Conservation (phyloP, 2,797 vertebrate genomes). For the Lacerta agilis region DNA sequence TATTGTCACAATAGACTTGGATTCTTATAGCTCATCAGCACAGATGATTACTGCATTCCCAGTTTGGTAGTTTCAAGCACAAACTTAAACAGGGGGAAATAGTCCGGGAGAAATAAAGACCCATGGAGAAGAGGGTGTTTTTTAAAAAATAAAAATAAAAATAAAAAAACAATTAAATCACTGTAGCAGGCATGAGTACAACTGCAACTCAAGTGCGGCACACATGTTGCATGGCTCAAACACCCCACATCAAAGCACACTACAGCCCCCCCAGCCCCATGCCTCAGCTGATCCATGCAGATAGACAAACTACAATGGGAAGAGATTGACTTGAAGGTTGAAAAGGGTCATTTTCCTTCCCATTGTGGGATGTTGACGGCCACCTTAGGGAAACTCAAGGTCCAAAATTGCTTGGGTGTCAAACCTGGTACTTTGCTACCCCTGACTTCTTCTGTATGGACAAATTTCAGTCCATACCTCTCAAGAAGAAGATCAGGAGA, state of each 20-base stretch:
- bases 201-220: background rate
- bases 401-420: too few relatives aligned
- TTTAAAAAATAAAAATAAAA: background rate
- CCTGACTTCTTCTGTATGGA: background rate
- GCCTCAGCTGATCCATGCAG: too few relatives aligned
- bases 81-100: background rate
- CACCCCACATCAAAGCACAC: background rate
- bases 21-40: background rate
- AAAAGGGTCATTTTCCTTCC: too few relatives aligned
- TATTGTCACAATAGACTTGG: constrained; percentile 34
- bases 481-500: background rate
- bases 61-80: background rate
- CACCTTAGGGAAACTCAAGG: too few relatives aligned
- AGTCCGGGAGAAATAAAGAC: background rate
- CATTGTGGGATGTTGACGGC: too few relatives aligned
- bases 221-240: background rate
- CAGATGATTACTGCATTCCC: background rate
- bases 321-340: too few relatives aligned
- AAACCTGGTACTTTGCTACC: too few relatives aligned
- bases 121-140: background rate
- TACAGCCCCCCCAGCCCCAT: too few relatives aligned
- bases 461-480: background rate
- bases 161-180: background rate
- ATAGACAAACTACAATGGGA: too few relatives aligned
- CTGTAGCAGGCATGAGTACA: background rate